These are phyloP conservation scores for Varanus salvator DNA, from an alignment of 2,113 vertebrate species.

Conservation along the genomic window DNA sequence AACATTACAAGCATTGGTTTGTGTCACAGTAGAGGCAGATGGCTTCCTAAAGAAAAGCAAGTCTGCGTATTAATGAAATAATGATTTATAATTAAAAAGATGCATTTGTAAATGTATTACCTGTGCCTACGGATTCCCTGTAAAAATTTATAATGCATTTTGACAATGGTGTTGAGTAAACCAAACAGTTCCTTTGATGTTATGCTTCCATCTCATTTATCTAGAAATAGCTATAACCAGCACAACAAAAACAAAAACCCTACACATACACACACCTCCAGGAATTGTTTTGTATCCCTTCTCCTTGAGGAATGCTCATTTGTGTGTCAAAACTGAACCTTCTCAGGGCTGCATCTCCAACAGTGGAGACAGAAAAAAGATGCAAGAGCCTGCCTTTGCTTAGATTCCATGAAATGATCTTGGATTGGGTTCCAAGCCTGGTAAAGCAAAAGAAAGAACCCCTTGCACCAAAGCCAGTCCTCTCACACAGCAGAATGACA, in stretches of 20 bases:
- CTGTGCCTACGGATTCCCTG: background rate
- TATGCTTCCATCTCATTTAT: background rate
- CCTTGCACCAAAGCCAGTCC: background rate
- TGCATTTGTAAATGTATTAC: background rate
- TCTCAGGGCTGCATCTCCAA: background rate
- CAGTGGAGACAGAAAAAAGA: background rate
- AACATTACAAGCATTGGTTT: conserved; percentile 2
- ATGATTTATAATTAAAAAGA: background rate
- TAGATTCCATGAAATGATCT: background rate
- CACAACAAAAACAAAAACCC: background rate
- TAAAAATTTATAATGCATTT: background rate
- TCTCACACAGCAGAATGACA: background rate
- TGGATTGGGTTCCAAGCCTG: background rate
- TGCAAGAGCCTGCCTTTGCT: background rate
- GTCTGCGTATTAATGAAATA: background rate
- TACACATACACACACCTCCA: background rate
- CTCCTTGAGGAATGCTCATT: background rate
- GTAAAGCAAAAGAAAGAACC: background rate
- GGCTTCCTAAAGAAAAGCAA: background rate
- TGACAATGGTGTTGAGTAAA: background rate
- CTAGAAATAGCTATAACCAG: background rate
- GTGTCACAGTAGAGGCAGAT: background rate
- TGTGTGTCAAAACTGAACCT: background rate
- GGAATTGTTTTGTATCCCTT: background rate
- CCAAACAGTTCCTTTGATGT: background rate